Evolutionary conservation across 2,888 invertebrate species (phyloP), one percentile per base, ranked within the genome.

Genomic region (Drosophila seclusa): DNA sequence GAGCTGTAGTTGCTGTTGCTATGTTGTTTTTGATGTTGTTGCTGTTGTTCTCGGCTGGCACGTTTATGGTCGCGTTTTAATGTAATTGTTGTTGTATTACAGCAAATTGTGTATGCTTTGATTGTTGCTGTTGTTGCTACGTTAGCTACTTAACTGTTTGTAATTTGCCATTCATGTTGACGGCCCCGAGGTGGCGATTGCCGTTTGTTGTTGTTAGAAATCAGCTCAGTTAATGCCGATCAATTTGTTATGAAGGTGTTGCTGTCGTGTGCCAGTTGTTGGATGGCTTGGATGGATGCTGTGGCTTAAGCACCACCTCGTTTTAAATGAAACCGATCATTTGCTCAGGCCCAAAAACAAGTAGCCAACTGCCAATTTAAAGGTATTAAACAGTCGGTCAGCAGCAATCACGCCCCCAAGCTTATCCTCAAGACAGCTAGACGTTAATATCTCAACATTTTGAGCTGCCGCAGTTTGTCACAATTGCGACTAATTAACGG

Each of bases 41-140:
- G 60, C 24, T 55, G 65, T 64, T 76, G 63, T 54, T 68, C 54
- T 68, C 76, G 70, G 76, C 71, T 42, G 76, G 78, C 89, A 83
- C 82, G 84, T 88, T 90, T 87, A 82, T 91, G 81, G 82, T 88
- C 88, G 84, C 89, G 83, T 86, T 89, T 91, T 91, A 91, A 86
- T 90, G 89, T 91, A 90, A 92, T 91, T 90, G 91, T 91, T 84
- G 87, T 84, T 88, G 87, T 87, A 83, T 88, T 88, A 90, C 83
- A 87, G 87, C 90, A 90, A 90, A 87, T 87, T 87, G 55, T 87
- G 89, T 83, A 72, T 73, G 69, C 78, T 79, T 76, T 75, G 80
- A 71, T 60, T 69, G 76, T 68, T 73, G 76, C n/a, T 55, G 60
- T 62, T 67, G 76, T 67, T 76, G 79, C 76, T 76, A 63, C 18